Evolutionary conservation across 1,140 invertebrate species (phyloP), one percentile per base, ranked within the genome.

Genomic region (Papilio glaucus): DNA sequence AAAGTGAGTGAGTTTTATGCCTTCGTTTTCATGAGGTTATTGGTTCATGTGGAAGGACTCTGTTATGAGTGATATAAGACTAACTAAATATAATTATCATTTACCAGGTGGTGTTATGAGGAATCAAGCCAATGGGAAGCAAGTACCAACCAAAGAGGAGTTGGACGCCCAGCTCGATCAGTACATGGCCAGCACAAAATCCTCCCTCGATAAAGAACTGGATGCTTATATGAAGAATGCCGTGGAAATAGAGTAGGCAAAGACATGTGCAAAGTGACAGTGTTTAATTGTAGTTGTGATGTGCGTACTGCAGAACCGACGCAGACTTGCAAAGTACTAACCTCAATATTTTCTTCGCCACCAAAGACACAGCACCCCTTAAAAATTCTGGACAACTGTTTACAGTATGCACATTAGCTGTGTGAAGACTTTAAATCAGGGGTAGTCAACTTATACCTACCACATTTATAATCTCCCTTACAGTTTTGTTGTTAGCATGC

Each of bases 171-270:
- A 95, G 71, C 80, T 95, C 15, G 95, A 95, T 72, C 91, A 93
- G 61, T 95, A 95, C 86, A 95, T 95, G 95, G 91, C 95, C 0
- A 93, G 92, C 73, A 94, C 94, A 0, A 94, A 94, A 73, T 84
- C 91, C 3, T 89, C 91, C 0, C 87, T 95, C 4, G 95, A 95
- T 77, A 88, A 84, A 65, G 89, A 94, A 68, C 71, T 94, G 0
- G 94, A 94, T 18, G 72, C 60, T 0, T 94, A 94, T 75, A 94
- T 94, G 93, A 92, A 88, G 67, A 85, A 85, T 7, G 87, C 91
- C 0, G 86, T 89, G 88, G 90, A 93, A 0, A 8, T 83, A 1
- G 86, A 92, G 61, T 85, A 26, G 72, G 80, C 21, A 42, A 60
- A 42, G 68, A 10, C n/a, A 3, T 3, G 29, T 33, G 29, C 29